Evolutionary conservation across 2,113 vertebrate species (phyloP).

Genomic region (Thunnus maccoyii): DNA sequence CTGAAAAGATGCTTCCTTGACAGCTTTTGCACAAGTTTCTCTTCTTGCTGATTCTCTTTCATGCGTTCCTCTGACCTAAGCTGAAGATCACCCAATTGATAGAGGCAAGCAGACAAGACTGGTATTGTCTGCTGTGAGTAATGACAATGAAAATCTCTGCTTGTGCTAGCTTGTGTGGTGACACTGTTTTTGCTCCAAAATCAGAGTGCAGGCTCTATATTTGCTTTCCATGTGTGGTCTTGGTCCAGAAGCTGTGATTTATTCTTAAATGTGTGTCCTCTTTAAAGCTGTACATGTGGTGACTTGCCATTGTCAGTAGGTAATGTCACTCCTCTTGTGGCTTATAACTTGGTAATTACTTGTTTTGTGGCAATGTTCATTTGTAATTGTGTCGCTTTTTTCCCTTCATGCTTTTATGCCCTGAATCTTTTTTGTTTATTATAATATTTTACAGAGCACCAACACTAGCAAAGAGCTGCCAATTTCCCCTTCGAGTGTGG

Average conservation of each 20-base stretch:
- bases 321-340: slow-evolving; percentile 13
- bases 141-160: slow-evolving; percentile 4
- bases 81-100: slow-evolving; percentile 63
- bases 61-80: slow-evolving; percentile 59
- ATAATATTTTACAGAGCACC: slow-evolving; percentile 49
- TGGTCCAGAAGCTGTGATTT: slow-evolving; percentile 6
- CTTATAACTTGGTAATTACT: neutral
- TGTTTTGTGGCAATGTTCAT: neutral
- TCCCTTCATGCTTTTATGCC: neutral
- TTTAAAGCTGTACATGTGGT: neutral
- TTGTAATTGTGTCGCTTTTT: neutral
- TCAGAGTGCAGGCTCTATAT: neutral
- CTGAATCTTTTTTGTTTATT: slow-evolving; percentile 15
- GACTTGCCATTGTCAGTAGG: neutral
- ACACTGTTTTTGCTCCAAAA: slow-evolving; percentile 9
- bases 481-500: neutral
- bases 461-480: neutral
- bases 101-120: slow-evolving; percentile 48
- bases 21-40: neutral
- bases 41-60: slow-evolving; percentile 38
- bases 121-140: slow-evolving; percentile 82
- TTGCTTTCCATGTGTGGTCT: neutral
- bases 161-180: slow-evolving; percentile 4
- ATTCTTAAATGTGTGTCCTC: neutral
- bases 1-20: neutral